Percentiles rank a stretch among this genome's conserved stretches.
Evolutionary conservation across 1,140 invertebrate species (phyloP).

Genomic region (Carposina sasakii): DNA sequence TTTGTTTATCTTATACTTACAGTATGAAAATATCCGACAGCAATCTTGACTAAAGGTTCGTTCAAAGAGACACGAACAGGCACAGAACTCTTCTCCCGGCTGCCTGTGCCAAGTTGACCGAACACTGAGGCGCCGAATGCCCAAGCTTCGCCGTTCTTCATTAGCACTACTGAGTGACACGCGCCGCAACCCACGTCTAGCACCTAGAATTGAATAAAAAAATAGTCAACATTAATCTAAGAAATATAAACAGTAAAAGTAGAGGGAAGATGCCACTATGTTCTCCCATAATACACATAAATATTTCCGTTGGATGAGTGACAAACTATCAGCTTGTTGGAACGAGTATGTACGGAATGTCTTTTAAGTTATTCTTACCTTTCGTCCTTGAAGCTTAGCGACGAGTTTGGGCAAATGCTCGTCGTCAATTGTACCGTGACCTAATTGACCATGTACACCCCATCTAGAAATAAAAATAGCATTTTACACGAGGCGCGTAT

Average conservation of each 20-base stretch:
- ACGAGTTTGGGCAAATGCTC: constrained; percentile 48
- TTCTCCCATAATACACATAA: too few species aligned
- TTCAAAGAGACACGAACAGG: constrained; percentile 35
- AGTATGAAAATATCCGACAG: constrained; percentile 55
- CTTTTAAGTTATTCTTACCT: constrained; percentile 29
- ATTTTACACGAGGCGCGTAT: too few species aligned
- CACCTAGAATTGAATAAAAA: too few species aligned
- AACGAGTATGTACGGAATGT: neutral
- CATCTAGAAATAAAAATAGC: constrained; percentile 33
- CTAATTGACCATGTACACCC: constrained; percentile 62
- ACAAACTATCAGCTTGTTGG: too few species aligned
- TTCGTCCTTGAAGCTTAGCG: constrained; percentile 56
- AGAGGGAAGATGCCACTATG: too few species aligned
- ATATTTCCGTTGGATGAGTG: too few species aligned
- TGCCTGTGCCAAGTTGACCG: constrained; percentile 46
- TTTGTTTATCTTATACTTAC: too few species aligned
- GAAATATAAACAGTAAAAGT: too few species aligned
- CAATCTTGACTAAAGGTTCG: constrained; percentile 31
- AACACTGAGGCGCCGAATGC: constrained; percentile 51
- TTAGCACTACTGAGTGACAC: constrained; percentile 48
- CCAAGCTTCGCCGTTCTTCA: constrained; percentile 53
- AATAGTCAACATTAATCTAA: too few species aligned
- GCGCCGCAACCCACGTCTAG: constrained; percentile 48
- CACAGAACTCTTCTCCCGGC: constrained; percentile 41
- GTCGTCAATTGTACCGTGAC: constrained; percentile 51